These are phyloP conservation scores for Odontomachus brunneus DNA, from an alignment of 1,140 invertebrate genomes.

Conservation along the genomic window DNA sequence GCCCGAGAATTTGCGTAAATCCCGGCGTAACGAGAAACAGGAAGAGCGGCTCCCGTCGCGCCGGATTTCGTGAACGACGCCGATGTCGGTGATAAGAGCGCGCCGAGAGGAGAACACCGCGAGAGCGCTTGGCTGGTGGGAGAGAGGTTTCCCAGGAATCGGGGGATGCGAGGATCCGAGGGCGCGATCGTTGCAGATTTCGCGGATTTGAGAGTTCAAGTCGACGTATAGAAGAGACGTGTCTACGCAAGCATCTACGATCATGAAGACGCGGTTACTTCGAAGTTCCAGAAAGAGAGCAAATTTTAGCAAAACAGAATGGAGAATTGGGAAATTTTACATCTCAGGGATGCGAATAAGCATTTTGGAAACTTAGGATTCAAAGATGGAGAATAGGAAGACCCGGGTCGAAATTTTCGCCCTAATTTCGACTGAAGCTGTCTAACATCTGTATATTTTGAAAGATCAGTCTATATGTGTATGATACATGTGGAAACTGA, in stretches of 20 bases:
- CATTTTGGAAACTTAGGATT: not conserved
- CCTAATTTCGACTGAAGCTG: too few relatives aligned
- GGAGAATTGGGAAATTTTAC: too few relatives aligned
- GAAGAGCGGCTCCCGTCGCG: slow-evolving; percentile 48
- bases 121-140: slow-evolving; percentile 22
- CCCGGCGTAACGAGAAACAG: slow-evolving; percentile 62
- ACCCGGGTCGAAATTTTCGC: too few relatives aligned
- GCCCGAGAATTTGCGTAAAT: slow-evolving; percentile 67
- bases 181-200: slow-evolving; percentile 6
- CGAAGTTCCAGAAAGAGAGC: not conserved
- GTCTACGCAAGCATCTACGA: not conserved
- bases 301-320: not conserved
- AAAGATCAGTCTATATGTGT: too few relatives aligned
- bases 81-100: slow-evolving; percentile 46
- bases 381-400: not conserved
- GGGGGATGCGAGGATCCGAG: not conserved
- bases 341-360: too few relatives aligned
- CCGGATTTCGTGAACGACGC: slow-evolving; percentile 51
- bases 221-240: not conserved
- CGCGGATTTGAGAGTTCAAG: not conserved
- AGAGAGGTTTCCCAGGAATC: not conserved
- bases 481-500: too few relatives aligned
- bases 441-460: too few relatives aligned
- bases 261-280: not conserved
- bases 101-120: not conserved